Percentiles rank a stretch among this genome's conserved stretches.
Conservation (phyloP, 1,140 invertebrate genomes). For the Holotrichia oblita region DNA sequence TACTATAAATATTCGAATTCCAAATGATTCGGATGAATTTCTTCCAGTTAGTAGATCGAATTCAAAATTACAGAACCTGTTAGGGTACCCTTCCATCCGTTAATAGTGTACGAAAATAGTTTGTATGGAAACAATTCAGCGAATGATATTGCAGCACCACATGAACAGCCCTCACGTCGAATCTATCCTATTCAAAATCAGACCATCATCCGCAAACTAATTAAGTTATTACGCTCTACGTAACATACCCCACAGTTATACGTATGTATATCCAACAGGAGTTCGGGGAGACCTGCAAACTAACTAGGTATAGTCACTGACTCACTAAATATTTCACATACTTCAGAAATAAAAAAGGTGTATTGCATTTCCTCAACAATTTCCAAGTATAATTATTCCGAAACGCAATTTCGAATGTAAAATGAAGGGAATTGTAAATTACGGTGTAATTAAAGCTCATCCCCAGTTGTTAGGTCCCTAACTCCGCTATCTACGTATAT, state of each 20-base stretch:
- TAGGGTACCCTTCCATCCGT: too few species aligned
- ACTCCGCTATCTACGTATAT: neutral
- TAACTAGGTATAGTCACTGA: neutral
- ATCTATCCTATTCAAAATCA: neutral
- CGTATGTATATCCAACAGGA: neutral
- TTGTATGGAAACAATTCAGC: too few species aligned
- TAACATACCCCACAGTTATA: neutral
- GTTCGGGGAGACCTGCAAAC: neutral
- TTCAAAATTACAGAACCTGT: too few species aligned
- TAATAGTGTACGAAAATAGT: too few species aligned
- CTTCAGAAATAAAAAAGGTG: neutral
- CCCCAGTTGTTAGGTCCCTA: conserved; percentile 38
- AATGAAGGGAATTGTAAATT: conserved; percentile 54
- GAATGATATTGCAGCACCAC: too few species aligned
- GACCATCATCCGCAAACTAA: neutral
- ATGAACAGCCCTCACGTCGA: too few species aligned
- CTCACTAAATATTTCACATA: conserved; percentile 16
- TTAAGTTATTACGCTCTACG: conserved; percentile 7
- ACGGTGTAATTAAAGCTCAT: conserved; percentile 53
- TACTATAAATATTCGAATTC: too few species aligned
- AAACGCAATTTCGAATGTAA: conserved; percentile 45
- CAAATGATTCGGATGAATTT: too few species aligned
- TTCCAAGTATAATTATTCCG: conserved; percentile 30
- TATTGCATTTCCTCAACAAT: conserved; percentile 23
- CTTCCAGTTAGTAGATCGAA: too few species aligned